A percentile compares a stretch with the other conserved stretches of the same genome.
Evolutionary conservation across 2,797 vertebrate genomes (phyloP).

Genomic region (Poecile montanus): DNA sequence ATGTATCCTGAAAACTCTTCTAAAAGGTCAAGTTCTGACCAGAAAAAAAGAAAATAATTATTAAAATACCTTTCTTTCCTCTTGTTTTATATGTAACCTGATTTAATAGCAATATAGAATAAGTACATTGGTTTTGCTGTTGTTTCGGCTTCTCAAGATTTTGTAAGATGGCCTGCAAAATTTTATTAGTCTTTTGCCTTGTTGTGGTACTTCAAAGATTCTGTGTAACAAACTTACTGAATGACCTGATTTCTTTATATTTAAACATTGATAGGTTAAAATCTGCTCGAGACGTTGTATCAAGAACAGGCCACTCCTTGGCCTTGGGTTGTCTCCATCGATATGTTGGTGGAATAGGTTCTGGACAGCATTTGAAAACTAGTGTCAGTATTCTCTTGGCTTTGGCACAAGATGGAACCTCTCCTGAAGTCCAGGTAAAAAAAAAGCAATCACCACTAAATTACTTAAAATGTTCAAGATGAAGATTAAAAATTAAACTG

Average conservation of each 20-base stretch:
- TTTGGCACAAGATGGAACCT: slow-evolving; percentile 95
- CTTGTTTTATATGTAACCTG: neutral
- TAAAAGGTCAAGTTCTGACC: neutral
- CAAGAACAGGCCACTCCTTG: slow-evolving; percentile 95
- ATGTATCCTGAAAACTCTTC: neutral
- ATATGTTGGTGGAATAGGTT: slow-evolving; percentile 97
- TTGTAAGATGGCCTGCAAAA: neutral
- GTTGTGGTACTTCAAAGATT: neutral
- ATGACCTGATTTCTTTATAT: neutral
- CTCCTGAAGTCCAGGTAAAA: slow-evolving; percentile 96
- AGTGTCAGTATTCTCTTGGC: slow-evolving; percentile 98
- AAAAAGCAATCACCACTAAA: neutral
- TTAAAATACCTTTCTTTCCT: neutral
- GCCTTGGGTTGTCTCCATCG: slow-evolving; percentile 98
- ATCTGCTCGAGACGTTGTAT: slow-evolving; percentile 97
- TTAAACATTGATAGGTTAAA: slow-evolving; percentile 83
- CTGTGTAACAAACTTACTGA: neutral
- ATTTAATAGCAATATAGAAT: neutral
- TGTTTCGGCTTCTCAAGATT: neutral
- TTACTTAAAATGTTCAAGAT: neutral
- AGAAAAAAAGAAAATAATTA: neutral
- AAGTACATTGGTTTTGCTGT: neutral
- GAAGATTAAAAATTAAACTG: neutral
- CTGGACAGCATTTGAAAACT: slow-evolving; percentile 97
- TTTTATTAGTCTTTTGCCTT: neutral